Percentiles rank a stretch among this genome's conserved stretches.
Conservation (phyloP, 2,797 vertebrate species). For the Fratercula arctica region DNA sequence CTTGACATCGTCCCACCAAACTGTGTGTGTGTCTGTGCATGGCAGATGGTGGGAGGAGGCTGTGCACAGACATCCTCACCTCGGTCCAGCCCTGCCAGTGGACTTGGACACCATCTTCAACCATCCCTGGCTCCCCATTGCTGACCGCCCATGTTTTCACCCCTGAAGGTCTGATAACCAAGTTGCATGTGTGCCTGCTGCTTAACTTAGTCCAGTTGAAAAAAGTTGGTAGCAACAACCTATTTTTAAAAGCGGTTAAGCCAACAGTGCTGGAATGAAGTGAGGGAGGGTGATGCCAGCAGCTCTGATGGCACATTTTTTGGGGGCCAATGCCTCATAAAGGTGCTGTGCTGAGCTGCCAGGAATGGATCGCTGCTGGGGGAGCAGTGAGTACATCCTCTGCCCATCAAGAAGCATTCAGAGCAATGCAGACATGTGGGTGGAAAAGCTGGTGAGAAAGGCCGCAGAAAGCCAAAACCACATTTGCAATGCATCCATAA, state of each 20-base stretch:
- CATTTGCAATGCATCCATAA: neutral
- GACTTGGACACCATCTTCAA: neutral
- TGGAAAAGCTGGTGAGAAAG: neutral
- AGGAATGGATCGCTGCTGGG: neutral
- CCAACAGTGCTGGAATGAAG: neutral
- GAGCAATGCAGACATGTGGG: neutral
- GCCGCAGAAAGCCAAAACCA: neutral
- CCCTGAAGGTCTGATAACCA: neutral
- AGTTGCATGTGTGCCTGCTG: neutral
- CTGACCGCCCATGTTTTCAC: neutral
- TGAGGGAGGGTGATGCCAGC: neutral
- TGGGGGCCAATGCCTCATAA: neutral
- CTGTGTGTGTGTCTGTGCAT: accelerated
- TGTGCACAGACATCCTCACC: neutral
- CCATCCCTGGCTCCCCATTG: neutral
- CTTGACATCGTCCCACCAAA: neutral
- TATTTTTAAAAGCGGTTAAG: neutral
- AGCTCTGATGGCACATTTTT: neutral
- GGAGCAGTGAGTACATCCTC: neutral
- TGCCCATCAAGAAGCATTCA: neutral
- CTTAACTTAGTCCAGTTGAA: neutral
- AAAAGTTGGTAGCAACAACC: neutral
- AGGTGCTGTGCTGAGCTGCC: neutral
- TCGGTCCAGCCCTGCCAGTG: neutral
- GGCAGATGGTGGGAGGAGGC: neutral